A percentile compares a stretch with the other conserved stretches of the same genome.
Conservation (phyloP, 2,888 invertebrate species). For the Hydriomena furcata region DNA sequence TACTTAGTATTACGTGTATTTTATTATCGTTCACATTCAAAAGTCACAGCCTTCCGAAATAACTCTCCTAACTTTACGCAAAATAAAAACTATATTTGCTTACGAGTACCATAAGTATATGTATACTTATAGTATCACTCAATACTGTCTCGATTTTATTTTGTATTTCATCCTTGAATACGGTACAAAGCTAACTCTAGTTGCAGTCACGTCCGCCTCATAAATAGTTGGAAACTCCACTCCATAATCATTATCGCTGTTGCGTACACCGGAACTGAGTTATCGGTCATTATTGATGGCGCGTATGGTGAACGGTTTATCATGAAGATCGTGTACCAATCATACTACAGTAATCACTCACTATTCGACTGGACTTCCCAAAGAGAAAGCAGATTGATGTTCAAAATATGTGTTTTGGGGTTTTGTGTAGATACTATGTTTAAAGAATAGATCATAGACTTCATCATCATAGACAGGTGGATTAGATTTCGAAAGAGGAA, state of each 20-base stretch:
- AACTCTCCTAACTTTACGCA: no score
- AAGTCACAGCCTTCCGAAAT: no score
- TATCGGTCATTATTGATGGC: conserved; percentile 24
- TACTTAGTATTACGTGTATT: no score
- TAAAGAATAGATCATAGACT: no score
- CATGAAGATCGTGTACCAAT: conserved; percentile 13
- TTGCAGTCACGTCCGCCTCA: conserved; percentile 22
- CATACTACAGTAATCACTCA: conserved; percentile 19
- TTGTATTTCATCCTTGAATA: neutral
- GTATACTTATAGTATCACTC: neutral
- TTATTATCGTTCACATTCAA: no score
- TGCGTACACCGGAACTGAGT: conserved; percentile 18
- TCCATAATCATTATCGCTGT: conserved; percentile 22
- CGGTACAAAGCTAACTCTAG: conserved; percentile 10
- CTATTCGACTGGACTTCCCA: conserved; percentile 9
- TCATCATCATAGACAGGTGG: no score
- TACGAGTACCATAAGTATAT: no score
- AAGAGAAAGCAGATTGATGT: neutral
- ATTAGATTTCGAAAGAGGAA: no score
- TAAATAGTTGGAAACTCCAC: conserved; percentile 26
- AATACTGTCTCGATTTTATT: conserved; percentile 1
- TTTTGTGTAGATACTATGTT: no score
- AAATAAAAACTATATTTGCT: neutral
- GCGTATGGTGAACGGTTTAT: conserved; percentile 11
- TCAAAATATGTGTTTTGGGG: neutral